Percentiles rank a stretch among this genome's conserved stretches.
Conservation (phyloP, 2,113 vertebrate species). For the Istiophorus platypterus region DNA sequence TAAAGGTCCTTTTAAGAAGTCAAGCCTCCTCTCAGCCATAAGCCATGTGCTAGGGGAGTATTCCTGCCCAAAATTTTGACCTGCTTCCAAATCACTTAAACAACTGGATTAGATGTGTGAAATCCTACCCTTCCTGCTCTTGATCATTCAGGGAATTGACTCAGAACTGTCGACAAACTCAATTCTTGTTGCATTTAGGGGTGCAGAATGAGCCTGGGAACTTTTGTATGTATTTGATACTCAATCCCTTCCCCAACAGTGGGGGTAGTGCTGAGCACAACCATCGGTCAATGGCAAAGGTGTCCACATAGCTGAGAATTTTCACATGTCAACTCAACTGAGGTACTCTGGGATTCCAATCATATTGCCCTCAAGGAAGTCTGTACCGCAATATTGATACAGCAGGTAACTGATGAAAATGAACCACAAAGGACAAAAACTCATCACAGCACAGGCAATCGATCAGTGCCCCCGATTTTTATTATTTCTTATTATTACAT, state of each 20-base stretch:
- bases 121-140: slow-evolving; percentile 45
- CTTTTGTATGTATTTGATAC: slow-evolving; percentile 61
- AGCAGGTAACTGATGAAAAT: slow-evolving; percentile 38
- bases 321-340: slow-evolving; percentile 79
- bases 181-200: slow-evolving; percentile 26
- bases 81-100: slow-evolving; percentile 67
- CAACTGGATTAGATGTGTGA: slow-evolving; percentile 60
- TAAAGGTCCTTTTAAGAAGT: slow-evolving; percentile 82
- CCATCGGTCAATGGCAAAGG: slow-evolving; percentile 50
- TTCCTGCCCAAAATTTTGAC: slow-evolving; percentile 50
- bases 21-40: slow-evolving; percentile 59
- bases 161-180: slow-evolving; percentile 24
- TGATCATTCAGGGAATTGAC: slow-evolving; percentile 47
- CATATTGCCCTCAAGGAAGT: slow-evolving; percentile 62
- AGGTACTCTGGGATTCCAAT: slow-evolving; percentile 69
- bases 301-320: slow-evolving; percentile 70
- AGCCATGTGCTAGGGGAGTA: slow-evolving; percentile 51
- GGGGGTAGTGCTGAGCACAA: slow-evolving; percentile 42
- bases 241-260: slow-evolving; percentile 40
- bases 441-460: slow-evolving; percentile 1
- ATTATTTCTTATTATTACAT: background rate
- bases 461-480: slow-evolving; percentile 5
- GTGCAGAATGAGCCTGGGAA: slow-evolving; percentile 13
- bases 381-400: slow-evolving; percentile 58
- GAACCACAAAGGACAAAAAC: slow-evolving; percentile 23